phyloP scores from a whole-genome alignment of 2,888 invertebrate species.

The Clistopyga incitator region DNA sequence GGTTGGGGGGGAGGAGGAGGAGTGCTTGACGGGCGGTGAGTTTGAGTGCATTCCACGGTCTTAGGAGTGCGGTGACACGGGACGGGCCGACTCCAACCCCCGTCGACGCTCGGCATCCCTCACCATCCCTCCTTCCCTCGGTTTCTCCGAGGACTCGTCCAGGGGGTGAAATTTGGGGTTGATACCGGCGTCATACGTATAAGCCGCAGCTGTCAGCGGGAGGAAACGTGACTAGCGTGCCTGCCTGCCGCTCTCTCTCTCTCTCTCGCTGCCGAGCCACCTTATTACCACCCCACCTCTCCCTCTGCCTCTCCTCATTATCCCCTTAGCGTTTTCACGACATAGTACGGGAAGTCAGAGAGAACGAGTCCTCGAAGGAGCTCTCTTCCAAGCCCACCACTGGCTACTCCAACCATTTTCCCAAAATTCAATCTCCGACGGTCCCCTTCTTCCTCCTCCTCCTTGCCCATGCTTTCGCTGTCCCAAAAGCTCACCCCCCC shows the following conservation, averaged over 20 bases:
- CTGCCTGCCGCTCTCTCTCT: slow-evolving; percentile 68
- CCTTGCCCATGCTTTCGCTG: slow-evolving; percentile 10
- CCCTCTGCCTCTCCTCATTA: slow-evolving; percentile 80
- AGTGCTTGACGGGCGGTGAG: slow-evolving; percentile 76
- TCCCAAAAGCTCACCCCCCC: slow-evolving; percentile 62
- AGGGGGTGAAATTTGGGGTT: slow-evolving; percentile 82
- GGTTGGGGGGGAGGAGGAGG: too few relatives aligned
- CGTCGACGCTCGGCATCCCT: slow-evolving; percentile 47
- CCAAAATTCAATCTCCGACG: slow-evolving; percentile 79
- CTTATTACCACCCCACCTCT: slow-evolving; percentile 81
- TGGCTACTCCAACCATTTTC: slow-evolving; percentile 70
- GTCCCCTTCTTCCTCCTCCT: slow-evolving; percentile 27
- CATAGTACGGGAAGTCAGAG: slow-evolving; percentile 41
- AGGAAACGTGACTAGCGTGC: slow-evolving; percentile 84
- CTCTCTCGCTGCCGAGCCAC: too few relatives aligned
- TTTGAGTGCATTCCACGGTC: slow-evolving; percentile 82
- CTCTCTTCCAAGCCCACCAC: slow-evolving; percentile 27
- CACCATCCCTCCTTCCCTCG: slow-evolving; percentile 16
- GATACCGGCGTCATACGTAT: slow-evolving; percentile 84
- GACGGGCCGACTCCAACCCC: slow-evolving; percentile 63
- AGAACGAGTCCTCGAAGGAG: slow-evolving; percentile 23
- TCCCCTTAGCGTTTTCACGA: slow-evolving; percentile 82
- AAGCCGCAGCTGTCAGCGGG: slow-evolving; percentile 84
- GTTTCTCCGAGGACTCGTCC: slow-evolving; percentile 63
- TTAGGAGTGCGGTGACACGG: slow-evolving; percentile 80